Evolutionary conservation across 2,888 invertebrate genomes (phyloP).

Genomic region (Oscheius onirici): DNA sequence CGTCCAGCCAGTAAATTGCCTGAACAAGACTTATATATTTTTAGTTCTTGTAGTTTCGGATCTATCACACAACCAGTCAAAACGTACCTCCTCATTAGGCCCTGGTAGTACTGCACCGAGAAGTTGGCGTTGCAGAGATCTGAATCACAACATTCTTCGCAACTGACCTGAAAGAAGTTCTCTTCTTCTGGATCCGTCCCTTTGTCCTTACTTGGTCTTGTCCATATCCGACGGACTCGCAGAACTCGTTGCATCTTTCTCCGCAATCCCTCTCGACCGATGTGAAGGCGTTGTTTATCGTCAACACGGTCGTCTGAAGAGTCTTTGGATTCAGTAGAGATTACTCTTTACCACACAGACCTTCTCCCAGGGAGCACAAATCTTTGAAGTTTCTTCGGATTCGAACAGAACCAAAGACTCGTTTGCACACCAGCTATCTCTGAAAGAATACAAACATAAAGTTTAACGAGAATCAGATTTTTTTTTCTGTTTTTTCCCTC

Average conservation of each 20-base stretch:
- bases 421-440: slow-evolving; percentile 69
- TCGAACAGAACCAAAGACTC: slow-evolving; percentile 59
- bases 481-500: background rate
- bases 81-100: slow-evolving; percentile 38
- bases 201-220: slow-evolving; percentile 51
- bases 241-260: slow-evolving; percentile 60
- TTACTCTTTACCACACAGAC: slow-evolving; percentile 59
- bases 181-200: slow-evolving; percentile 12
- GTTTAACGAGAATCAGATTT: background rate
- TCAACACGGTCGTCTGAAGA: slow-evolving; percentile 63
- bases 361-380: slow-evolving; percentile 67
- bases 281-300: slow-evolving; percentile 66
- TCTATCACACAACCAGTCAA: background rate
- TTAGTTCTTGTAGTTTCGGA: too few relatives aligned
- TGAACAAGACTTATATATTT: slow-evolving; percentile 36
- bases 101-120: slow-evolving; percentile 61
- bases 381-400: slow-evolving; percentile 61
- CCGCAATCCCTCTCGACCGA: slow-evolving; percentile 64
- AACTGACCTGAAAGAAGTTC: slow-evolving; percentile 59
- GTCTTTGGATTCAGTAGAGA: background rate
- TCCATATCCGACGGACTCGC: slow-evolving; percentile 68
- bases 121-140: slow-evolving; percentile 64
- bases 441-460: slow-evolving; percentile 31
- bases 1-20: slow-evolving; percentile 65
- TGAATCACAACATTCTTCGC: slow-evolving; percentile 64